Evolutionary conservation across 2,888 invertebrate species (phyloP).

Genomic region (Diplolepis rosae): DNA sequence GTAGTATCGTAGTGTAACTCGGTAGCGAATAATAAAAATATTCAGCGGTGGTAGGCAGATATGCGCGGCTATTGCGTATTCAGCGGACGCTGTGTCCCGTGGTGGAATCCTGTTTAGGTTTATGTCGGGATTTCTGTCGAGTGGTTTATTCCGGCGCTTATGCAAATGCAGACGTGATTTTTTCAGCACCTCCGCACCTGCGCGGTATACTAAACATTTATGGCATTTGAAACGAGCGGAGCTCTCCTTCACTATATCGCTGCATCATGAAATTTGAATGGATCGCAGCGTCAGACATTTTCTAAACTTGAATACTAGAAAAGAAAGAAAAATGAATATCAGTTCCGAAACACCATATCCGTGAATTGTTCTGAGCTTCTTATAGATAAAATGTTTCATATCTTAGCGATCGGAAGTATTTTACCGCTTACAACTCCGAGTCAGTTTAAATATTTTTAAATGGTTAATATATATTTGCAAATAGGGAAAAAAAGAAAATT

Average conservation of each 20-base stretch:
- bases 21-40: slow-evolving; percentile 65
- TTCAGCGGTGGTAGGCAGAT: slow-evolving; percentile 46
- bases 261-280: slow-evolving; percentile 49
- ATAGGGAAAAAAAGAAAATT: no score
- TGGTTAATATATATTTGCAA: no score
- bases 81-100: slow-evolving; percentile 67
- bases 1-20: slow-evolving; percentile 34
- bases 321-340: background rate
- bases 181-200: slow-evolving; percentile 67
- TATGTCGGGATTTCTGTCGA: slow-evolving; percentile 71
- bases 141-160: slow-evolving; percentile 74
- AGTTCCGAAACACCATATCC: no score
- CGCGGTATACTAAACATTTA: slow-evolving; percentile 64
- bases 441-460: no score
- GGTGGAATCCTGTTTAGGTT: slow-evolving; percentile 69
- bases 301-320: background rate
- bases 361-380: no score
- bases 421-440: slow-evolving; percentile 69
- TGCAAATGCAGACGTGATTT: slow-evolving; percentile 74
- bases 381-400: slow-evolving; percentile 71
- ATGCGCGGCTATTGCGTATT: slow-evolving; percentile 67
- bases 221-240: slow-evolving; percentile 56
- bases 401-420: slow-evolving; percentile 72
- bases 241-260: slow-evolving; percentile 42
- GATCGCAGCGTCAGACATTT: slow-evolving; percentile 38